Evolutionary conservation across 2,113 vertebrate genomes (phyloP).

Genomic region (Mesitornis unicolor): DNA sequence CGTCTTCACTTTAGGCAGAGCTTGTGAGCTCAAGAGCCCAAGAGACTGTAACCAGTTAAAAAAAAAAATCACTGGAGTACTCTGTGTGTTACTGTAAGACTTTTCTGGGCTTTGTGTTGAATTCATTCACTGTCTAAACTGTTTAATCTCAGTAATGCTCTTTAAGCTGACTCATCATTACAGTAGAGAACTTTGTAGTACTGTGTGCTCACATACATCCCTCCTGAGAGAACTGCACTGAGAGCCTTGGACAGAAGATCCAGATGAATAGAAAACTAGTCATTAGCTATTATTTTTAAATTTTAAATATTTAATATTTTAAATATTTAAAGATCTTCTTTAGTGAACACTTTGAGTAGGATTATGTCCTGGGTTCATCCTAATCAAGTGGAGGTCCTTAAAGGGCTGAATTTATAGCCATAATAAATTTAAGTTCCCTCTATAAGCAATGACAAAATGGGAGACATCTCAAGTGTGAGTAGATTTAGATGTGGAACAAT

Average conservation of each 20-base stretch:
- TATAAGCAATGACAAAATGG: not conserved
- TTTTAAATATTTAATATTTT: no score
- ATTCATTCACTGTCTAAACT: not conserved
- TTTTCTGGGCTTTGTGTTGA: not conserved
- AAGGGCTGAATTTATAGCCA: not conserved
- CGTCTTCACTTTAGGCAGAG: not conserved
- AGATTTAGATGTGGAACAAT: not conserved
- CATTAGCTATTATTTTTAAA: not conserved
- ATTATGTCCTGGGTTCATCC: not conserved
- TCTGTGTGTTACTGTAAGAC: not conserved
- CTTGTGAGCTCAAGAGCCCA: not conserved
- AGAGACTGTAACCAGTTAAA: not conserved
- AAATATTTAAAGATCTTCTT: no score
- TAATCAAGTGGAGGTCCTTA: not conserved
- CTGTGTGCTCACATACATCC: not conserved
- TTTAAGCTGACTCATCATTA: not conserved
- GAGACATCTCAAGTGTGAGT: not conserved
- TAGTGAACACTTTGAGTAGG: not conserved
- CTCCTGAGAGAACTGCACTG: not conserved
- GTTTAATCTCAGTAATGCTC: not conserved
- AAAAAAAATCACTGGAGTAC: not conserved
- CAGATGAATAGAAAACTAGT: not conserved
- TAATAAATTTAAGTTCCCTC: not conserved
- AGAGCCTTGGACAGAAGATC: not conserved
- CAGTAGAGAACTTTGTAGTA: not conserved